Conservation (phyloP, 1,140 invertebrate species). For the Nomia melanderi region DNA sequence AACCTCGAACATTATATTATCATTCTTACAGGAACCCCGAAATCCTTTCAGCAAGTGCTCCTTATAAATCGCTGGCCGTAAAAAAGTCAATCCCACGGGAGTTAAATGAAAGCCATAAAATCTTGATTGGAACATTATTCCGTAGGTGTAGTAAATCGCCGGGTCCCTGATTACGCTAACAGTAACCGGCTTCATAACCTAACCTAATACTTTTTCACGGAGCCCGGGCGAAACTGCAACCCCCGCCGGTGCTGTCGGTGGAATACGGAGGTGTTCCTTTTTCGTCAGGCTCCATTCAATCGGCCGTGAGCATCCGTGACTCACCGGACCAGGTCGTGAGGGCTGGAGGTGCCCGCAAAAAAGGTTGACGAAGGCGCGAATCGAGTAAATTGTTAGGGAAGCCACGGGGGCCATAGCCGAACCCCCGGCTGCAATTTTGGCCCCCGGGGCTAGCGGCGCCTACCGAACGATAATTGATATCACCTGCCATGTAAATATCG, state of each 20-base stretch:
- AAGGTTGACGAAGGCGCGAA: conserved; percentile 67
- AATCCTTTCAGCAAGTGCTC: too few species aligned
- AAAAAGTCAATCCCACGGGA: too few species aligned
- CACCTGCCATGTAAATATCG: conserved; percentile 80
- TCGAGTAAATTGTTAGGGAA: conserved; percentile 71
- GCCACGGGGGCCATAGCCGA: conserved; percentile 35
- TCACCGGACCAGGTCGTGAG: conserved; percentile 11
- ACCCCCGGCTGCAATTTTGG: conserved; percentile 57
- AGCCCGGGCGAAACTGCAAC: not conserved
- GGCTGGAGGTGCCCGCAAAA: conserved; percentile 45
- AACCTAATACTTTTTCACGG: not conserved
- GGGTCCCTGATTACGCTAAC: not conserved
- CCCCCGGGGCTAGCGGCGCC: conserved; percentile 61
- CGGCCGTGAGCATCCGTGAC: conserved; percentile 56
- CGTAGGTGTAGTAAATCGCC: too few species aligned
- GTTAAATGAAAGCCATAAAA: too few species aligned
- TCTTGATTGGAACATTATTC: too few species aligned
- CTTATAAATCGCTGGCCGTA: too few species aligned
- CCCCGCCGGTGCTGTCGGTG: too few species aligned
- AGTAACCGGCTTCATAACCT: not conserved
- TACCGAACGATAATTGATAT: conserved; percentile 78
- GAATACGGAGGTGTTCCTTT: conserved; percentile 6
- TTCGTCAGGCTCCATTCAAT: conserved; percentile 41
- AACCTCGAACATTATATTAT: too few species aligned
- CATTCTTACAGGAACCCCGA: too few species aligned